Conservation (phyloP, 2,113 vertebrate species). For the Apus apus region DNA sequence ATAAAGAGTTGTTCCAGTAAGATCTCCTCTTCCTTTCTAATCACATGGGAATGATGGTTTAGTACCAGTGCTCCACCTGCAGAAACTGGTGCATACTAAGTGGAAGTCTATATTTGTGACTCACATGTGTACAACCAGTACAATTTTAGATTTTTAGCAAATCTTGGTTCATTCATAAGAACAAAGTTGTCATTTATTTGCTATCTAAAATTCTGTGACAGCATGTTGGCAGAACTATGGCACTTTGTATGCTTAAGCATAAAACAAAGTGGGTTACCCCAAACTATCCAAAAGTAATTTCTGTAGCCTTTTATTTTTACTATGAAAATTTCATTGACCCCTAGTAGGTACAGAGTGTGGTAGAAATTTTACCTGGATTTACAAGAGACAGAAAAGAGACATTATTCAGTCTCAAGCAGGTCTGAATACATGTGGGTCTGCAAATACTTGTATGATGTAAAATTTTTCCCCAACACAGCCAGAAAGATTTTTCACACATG, state of each 20-base stretch:
- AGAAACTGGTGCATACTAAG: not conserved
- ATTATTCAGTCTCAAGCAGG: not conserved
- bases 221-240: not conserved
- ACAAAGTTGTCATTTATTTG: not conserved
- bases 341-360: not conserved
- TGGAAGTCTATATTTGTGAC: not conserved
- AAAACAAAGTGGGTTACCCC: not conserved
- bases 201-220: not conserved
- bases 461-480: not conserved
- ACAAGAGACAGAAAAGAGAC: not conserved
- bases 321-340: not conserved
- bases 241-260: not conserved
- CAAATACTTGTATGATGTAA: not conserved
- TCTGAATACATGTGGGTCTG: not conserved
- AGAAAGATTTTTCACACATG: not conserved
- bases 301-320: not conserved
- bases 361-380: not conserved
- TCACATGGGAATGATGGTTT: not conserved
- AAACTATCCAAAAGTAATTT: not conserved
- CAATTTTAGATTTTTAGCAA: not conserved
- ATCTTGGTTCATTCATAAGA: not conserved
- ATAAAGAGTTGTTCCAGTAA: not conserved
- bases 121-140: not conserved
- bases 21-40: not conserved
- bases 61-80: not conserved